Evolutionary conservation across 2,113 vertebrate species (phyloP), one percentile per base, ranked within the genome.

Genomic region (Natator depressus): DNA sequence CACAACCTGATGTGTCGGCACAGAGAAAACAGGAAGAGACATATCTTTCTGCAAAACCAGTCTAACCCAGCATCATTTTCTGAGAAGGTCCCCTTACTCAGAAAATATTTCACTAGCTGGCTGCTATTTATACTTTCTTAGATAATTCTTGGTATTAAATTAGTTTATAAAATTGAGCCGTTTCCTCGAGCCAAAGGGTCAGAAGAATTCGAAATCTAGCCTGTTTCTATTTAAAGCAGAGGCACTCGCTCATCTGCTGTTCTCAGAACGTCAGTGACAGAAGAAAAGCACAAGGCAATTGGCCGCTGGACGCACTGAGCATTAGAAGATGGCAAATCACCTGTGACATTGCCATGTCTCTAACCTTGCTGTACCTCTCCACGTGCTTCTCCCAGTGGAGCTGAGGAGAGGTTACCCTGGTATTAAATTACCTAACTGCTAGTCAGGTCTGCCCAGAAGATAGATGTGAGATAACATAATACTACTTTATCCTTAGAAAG

Each of bases 201-300:
- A 94, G 84, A 88, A 69, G 11, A 88, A 78, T 87, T 94, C 62
- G 96, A 89, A 94, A 94, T 72, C 54, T 94, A 53, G 22, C 7
- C 50, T 92, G 2, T 87, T 95, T 91, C 92, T 92, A 82, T 96
- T 96, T 94, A 83, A 94, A 96, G 94, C 57, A 86, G 27, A 96
- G 29, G 1, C 2, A n/a, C 35, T 86, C 49, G 90, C 89, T 50
- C 20, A 1, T 94, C 50, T 47, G 22, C 42, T 62, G 31, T 85
- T 82, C 53, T 82, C 82, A 83, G 54, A 87, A 89, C 91, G 27
- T 38, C 82, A 95, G 69, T 85, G 92, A 82, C 82, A 89, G 85
- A 62, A 94, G n/a, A 94, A 76, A 80, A 89, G 91, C 90, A 95
- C 84, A 59, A 84, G 94, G 95, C 89, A 93, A 80, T 11, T 1